Percentiles rank a stretch among this genome's conserved stretches.
Conservation (phyloP, 2,888 invertebrate genomes). For the Rhyacophila evoluta region DNA sequence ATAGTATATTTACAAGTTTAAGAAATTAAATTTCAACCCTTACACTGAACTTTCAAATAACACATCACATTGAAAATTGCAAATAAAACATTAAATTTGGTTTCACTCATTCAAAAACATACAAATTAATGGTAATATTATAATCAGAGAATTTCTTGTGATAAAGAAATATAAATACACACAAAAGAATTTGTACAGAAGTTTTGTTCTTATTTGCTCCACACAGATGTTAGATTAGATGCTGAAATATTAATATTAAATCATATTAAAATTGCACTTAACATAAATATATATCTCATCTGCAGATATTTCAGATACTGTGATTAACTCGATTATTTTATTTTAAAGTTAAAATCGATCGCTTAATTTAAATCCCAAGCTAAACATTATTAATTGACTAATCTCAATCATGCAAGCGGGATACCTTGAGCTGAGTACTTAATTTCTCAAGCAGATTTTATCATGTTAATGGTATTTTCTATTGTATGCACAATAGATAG, state of each 20-base stretch:
- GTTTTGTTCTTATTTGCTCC: background rate
- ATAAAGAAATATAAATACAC: background rate
- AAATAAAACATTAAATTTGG: background rate
- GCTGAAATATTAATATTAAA: background rate
- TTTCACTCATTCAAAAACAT: background rate
- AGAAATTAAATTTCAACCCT: background rate
- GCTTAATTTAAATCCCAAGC: background rate
- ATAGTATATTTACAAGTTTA: slow-evolving; percentile 31
- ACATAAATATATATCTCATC: background rate
- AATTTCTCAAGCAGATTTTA: too few species aligned
- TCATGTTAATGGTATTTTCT: too few species aligned
- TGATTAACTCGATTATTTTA: background rate
- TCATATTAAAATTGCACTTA: background rate
- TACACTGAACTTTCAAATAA: background rate
- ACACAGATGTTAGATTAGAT: background rate
- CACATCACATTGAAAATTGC: background rate
- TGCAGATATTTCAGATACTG: background rate
- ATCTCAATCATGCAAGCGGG: background rate
- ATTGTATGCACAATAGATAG: too few species aligned
- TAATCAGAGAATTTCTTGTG: background rate
- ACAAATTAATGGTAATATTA: background rate
- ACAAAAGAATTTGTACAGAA: background rate
- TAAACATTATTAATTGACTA: slow-evolving; percentile 6
- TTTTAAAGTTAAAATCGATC: background rate
- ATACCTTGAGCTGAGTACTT: too few species aligned